Evolutionary conservation across 2,113 vertebrate genomes (phyloP).

Genomic region (Corythoichthys haematopterus): DNA sequence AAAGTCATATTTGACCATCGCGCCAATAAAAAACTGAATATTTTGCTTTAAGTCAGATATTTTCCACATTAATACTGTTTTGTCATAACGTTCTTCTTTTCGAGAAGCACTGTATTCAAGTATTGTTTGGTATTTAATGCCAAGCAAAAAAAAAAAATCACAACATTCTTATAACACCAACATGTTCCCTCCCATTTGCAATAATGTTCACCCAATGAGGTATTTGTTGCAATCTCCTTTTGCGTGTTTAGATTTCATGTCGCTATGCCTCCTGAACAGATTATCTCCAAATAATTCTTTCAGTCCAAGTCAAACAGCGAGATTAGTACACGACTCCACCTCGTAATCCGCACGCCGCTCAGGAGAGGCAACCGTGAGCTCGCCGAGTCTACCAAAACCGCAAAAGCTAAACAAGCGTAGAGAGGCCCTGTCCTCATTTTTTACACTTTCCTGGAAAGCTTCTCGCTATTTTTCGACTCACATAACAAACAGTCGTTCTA

Average conservation of each 20-base stretch:
- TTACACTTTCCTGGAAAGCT: constrained; percentile 35
- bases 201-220: constrained; percentile 37
- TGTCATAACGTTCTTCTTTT: too few species aligned
- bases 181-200: constrained; percentile 43
- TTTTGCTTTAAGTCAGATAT: too few species aligned
- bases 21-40: too few species aligned
- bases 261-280: constrained; percentile 28
- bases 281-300: constrained; percentile 40
- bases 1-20: too few species aligned
- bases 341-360: constrained; percentile 27
- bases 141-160: too few species aligned
- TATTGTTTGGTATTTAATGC: too few species aligned
- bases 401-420: constrained; percentile 45
- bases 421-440: constrained; percentile 38
- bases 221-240: constrained; percentile 46
- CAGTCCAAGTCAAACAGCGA: constrained; percentile 25
- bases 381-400: constrained; percentile 45
- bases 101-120: too few species aligned
- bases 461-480: constrained; percentile 50
- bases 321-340: constrained; percentile 35
- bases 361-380: constrained; percentile 25
- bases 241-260: constrained; percentile 49
- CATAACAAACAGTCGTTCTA: constrained; percentile 45
- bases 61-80: too few species aligned
- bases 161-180: constrained; percentile 1